A percentile compares a stretch with the other conserved stretches of the same genome.
Evolutionary conservation across 2,113 vertebrate species (phyloP).

Genomic region (Elachura formosa): DNA sequence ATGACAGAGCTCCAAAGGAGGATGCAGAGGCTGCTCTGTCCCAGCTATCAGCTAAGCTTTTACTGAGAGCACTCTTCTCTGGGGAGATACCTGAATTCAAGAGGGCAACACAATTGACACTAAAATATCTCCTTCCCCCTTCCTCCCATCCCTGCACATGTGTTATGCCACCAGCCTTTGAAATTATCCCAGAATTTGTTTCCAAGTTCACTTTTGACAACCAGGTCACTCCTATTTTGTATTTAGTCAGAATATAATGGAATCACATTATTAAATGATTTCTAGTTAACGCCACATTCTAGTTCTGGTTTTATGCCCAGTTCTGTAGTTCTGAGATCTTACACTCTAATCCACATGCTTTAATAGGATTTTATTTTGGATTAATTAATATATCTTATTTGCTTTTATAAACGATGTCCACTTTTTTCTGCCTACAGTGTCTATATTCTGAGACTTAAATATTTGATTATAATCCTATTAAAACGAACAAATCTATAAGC

Average conservation of each 20-base stretch:
- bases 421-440: not conserved
- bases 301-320: not conserved
- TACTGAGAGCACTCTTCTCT: fast-evolving
- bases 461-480: not conserved
- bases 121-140: not conserved
- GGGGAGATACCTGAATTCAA: not conserved
- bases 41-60: not conserved
- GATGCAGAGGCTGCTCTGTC: no score
- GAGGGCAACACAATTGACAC: not conserved
- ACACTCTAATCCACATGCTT: not conserved
- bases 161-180: not conserved
- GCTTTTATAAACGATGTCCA: not conserved
- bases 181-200: not conserved
- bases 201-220: not conserved
- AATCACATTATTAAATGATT: not conserved
- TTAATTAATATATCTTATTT: not conserved
- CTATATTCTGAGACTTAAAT: not conserved
- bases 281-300: not conserved
- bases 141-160: fast-evolving
- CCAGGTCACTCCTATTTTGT: not conserved
- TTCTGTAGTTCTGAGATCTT: not conserved
- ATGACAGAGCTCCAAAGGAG: not conserved
- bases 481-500: not conserved
- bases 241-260: not conserved
- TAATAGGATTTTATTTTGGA: not conserved